These are phyloP conservation scores for Parotia lawesii DNA, from an alignment of 2,113 vertebrate genomes.

Conservation along the genomic window DNA sequence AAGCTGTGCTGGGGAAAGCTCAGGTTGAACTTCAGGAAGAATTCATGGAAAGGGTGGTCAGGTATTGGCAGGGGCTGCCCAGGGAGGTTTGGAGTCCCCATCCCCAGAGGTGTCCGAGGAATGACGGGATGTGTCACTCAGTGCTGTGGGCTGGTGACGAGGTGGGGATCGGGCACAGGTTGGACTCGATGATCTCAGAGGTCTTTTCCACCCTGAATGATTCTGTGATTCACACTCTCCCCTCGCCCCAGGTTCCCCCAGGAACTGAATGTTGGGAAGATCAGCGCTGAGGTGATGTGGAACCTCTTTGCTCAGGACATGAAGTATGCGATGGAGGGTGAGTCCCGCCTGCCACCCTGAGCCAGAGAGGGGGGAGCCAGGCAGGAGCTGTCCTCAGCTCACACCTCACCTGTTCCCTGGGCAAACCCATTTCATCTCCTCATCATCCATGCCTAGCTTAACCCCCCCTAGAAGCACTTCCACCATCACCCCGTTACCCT, in stretches of 20 bases:
- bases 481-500: not conserved
- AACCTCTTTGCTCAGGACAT: conserved; percentile 98
- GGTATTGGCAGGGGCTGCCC: not conserved
- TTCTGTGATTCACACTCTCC: not conserved
- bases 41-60: not conserved
- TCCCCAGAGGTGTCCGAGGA: not conserved
- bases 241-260: conserved; percentile 80
- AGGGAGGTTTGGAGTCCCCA: not conserved
- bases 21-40: not conserved
- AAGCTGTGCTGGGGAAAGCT: not conserved
- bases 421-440: not conserved
- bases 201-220: not conserved
- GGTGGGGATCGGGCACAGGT: not conserved
- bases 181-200: not conserved
- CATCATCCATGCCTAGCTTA: not conserved
- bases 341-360: not conserved
- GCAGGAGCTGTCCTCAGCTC: not conserved
- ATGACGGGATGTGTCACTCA: not conserved
- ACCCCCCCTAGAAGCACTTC: not conserved
- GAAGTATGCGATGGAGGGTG: conserved; percentile 99
- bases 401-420: not conserved
- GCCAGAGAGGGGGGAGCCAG: not conserved
- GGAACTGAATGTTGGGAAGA: conserved; percentile 96
- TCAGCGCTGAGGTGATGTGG: conserved; percentile 99
- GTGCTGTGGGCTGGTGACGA: not conserved